Base-by-base conservation (phyloP, 2,888 invertebrate species). In the Pseudanteris insignis region DNA sequence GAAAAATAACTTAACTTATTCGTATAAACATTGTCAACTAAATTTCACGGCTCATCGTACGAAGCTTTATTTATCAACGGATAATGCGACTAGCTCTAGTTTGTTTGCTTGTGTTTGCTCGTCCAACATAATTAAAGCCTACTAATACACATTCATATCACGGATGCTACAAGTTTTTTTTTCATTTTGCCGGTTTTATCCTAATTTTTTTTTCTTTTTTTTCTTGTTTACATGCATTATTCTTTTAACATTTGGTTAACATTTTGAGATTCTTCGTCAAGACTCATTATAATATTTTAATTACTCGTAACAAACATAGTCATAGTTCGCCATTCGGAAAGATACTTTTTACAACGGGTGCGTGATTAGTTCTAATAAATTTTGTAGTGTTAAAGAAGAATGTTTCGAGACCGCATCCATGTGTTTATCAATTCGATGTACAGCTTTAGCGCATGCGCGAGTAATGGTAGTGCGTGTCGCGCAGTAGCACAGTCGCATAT, bases 241-340 rank as follows among this genome's bases (percentile, higher is more conserved):
- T 41, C 18, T 14, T 25, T 34, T 38, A 44, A 54, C 43, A 61
- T 61, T 61, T 61, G 60, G 54, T 60, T 60, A 60, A 54, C 53
- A 41, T 40, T 54, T 60, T 61, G 37, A 41, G 29, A 48, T 9
- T 37, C 50, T 29, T 41, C 43, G 11, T 48, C 38, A 60, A 60
- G 18, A 48, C 38, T 53, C 60, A 30, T 60, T 43, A 60, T 28
- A 50, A 38, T 46, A 44, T 4, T 36, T 6, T 60, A 60, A 32
- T 10, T 60, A 46, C 30, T 59, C 40, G 34, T 51, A 46, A 59
- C 47, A 59, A 59, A 59, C 51, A 47, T 36, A 25, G 32, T 48
- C n/a, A 47, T 36, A 47, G 24, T 43, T 57, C 44, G 44, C 44
- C 18, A 40, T 46, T 44, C 34, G 34, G 38, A 34, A 44, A 12